These are phyloP conservation scores for Sebastes elongatus DNA, from an alignment of 2,797 vertebrate genomes.

Conservation along the genomic window DNA sequence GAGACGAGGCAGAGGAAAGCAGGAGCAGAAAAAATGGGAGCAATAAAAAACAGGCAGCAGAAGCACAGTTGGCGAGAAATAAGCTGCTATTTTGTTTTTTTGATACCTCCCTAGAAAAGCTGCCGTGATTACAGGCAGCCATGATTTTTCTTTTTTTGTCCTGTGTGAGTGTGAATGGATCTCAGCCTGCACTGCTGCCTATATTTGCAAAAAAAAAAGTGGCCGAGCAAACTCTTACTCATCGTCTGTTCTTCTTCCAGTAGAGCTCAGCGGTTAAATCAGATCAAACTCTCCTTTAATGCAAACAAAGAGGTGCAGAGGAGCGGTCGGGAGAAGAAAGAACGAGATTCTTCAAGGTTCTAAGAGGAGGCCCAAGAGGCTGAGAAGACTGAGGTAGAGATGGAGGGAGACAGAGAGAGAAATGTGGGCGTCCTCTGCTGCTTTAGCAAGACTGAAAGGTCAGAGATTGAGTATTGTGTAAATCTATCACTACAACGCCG, in stretches of 20 bases:
- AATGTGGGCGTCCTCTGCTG: constrained; percentile 71
- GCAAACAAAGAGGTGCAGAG: constrained; percentile 61
- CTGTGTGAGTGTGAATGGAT: neutral
- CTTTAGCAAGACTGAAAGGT: constrained; percentile 75
- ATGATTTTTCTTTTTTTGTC: constrained; percentile 1
- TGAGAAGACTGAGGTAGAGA: constrained; percentile 17
- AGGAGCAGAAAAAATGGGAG: constrained; percentile 4
- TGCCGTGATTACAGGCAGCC: constrained; percentile 28
- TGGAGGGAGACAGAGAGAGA: constrained; percentile 33
- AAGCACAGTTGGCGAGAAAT: constrained; percentile 35
- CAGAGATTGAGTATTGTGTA: constrained; percentile 71
- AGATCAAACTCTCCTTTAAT: constrained; percentile 63
- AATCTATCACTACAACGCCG: constrained; percentile 71
- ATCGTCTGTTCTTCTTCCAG: constrained; percentile 32
- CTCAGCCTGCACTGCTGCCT: neutral
- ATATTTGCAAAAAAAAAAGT: constrained; percentile 3
- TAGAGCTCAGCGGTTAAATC: constrained; percentile 56
- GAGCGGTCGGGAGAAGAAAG: neutral
- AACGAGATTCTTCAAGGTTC: constrained; percentile 12
- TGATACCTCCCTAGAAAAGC: constrained; percentile 34
- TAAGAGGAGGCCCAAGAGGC: constrained; percentile 37
- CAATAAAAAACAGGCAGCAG: constrained; percentile 15
- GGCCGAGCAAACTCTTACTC: constrained; percentile 17
- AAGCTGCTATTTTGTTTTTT: constrained; percentile 45
- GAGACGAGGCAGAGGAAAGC: constrained; percentile 3